A percentile compares a stretch with the other conserved stretches of the same genome.
Evolutionary conservation across 2,888 invertebrate species (phyloP).

Genomic region (Eurois occulta): DNA sequence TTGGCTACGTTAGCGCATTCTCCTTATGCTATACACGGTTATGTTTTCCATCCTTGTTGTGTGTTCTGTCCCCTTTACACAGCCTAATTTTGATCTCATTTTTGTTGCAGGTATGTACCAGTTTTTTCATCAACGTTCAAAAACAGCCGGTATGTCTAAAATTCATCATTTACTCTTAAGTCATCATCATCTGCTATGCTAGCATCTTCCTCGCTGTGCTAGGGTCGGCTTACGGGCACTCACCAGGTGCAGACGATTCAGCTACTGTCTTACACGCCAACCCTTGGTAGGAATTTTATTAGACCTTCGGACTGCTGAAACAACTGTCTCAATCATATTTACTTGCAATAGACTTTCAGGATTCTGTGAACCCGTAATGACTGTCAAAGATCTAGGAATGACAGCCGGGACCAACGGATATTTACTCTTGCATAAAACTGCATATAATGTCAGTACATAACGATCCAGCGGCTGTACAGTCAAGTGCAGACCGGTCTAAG

Average conservation of each 20-base stretch:
- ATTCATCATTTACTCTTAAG: neutral
- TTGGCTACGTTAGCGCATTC: neutral
- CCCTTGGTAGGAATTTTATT: neutral
- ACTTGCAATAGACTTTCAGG: neutral
- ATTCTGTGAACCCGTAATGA: neutral
- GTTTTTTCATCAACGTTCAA: neutral
- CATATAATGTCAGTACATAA: constrained; percentile 26
- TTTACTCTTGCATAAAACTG: constrained; percentile 2
- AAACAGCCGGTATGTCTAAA: constrained; percentile 14
- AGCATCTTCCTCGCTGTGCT: neutral
- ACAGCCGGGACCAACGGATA: neutral
- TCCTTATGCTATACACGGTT: neutral
- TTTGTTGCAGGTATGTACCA: constrained; percentile 52
- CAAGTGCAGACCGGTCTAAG: constrained; percentile 54
- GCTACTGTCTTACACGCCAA: neutral
- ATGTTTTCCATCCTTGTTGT: neutral
- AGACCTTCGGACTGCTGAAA: neutral
- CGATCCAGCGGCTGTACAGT: constrained; percentile 25
- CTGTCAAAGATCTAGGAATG: neutral
- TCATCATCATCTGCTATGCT: neutral
- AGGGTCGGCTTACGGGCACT: neutral
- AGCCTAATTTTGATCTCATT: neutral
- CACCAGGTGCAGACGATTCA: neutral
- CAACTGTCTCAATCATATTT: neutral
- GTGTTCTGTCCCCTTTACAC: neutral